Evolutionary conservation across 2,888 invertebrate species (phyloP).

Genomic region (Orthosia gothica): DNA sequence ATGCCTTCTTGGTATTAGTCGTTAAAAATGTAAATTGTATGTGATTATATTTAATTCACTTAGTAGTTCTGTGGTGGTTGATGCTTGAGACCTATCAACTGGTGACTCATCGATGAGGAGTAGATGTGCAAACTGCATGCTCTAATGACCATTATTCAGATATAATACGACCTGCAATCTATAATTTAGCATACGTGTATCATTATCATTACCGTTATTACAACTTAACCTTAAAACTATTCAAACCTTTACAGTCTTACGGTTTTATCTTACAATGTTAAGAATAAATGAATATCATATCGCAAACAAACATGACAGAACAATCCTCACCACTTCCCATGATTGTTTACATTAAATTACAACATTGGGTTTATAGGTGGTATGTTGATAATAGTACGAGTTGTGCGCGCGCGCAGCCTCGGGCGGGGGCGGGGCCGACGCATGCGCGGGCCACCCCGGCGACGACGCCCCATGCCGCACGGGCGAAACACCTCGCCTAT

Average conservation of each 20-base stretch:
- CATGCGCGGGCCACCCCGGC: slow-evolving; percentile 87
- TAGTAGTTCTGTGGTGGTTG: slow-evolving; percentile 22
- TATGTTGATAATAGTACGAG: slow-evolving; percentile 69
- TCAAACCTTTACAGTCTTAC: slow-evolving; percentile 17
- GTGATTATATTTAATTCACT: slow-evolving; percentile 57
- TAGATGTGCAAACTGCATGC: slow-evolving; percentile 29
- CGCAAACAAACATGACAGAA: slow-evolving; percentile 78
- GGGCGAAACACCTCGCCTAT: slow-evolving; percentile 66
- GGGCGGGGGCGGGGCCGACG: slow-evolving; percentile 86
- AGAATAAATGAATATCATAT: slow-evolving; percentile 68
- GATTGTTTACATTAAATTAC: slow-evolving; percentile 89
- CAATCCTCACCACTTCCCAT: slow-evolving; percentile 84
- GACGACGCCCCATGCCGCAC: slow-evolving; percentile 84
- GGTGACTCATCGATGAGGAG: slow-evolving; percentile 39
- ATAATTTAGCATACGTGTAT: slow-evolving; percentile 45
- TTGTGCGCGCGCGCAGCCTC: slow-evolving; percentile 76
- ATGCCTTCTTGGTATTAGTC: slow-evolving; percentile 78
- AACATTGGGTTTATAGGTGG: slow-evolving; percentile 82
- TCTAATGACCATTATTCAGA: slow-evolving; percentile 49
- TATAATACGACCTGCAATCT: slow-evolving; percentile 33
- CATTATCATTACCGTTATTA: slow-evolving; percentile 46
- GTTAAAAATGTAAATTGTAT: slow-evolving; percentile 57
- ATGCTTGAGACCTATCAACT: slow-evolving; percentile 29
- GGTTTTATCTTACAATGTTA: slow-evolving; percentile 56
- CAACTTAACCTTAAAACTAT: slow-evolving; percentile 51